Conservation (phyloP, 2,888 invertebrate species). For the Drosophila monieri region DNA sequence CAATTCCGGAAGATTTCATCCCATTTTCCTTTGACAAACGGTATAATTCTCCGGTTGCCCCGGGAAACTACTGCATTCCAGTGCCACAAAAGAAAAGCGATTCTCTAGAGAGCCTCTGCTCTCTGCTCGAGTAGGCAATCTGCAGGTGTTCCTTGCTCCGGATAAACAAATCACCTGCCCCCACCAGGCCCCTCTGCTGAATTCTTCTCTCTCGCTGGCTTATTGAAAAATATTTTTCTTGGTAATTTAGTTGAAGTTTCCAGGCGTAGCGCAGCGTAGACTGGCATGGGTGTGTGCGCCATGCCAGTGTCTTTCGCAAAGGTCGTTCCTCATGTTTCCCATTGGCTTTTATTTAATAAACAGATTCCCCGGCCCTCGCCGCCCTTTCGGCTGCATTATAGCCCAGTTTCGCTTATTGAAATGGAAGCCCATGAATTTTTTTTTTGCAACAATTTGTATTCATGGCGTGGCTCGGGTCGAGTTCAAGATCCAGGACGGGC, state of each 20-base stretch:
- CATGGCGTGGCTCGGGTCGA: constrained; percentile 56
- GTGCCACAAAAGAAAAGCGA: constrained; percentile 8
- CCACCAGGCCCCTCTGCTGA: constrained; percentile 35
- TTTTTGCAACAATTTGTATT: constrained; percentile 75
- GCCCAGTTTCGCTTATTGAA: constrained; percentile 59
- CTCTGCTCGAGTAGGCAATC: constrained; percentile 41
- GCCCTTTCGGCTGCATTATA: constrained; percentile 49
- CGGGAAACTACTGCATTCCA: constrained; percentile 37
- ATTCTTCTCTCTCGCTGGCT: constrained; percentile 58
- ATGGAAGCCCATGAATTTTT: constrained; percentile 66
- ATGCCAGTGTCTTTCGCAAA: constrained; percentile 25
- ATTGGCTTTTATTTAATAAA: constrained; percentile 62
- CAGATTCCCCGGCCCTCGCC: constrained; percentile 14
- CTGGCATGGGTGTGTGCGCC: constrained; percentile 16
- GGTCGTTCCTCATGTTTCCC: constrained; percentile 57
- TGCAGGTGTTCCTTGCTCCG: constrained; percentile 66
- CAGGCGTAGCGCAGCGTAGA: constrained; percentile 50
- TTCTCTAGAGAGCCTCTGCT: not conserved
- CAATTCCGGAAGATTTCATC: not conserved
- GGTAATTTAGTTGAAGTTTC: constrained; percentile 63
- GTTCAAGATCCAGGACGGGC: constrained; percentile 44
- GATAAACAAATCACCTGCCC: constrained; percentile 49
- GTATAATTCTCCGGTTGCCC: constrained; percentile 25
- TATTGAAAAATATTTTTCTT: constrained; percentile 65
- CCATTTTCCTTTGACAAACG: constrained; percentile 7